These are phyloP conservation scores for Stylophora pistillata DNA, from an alignment of 64 coral and sea anemone genomes.

Conservation along the genomic window DNA sequence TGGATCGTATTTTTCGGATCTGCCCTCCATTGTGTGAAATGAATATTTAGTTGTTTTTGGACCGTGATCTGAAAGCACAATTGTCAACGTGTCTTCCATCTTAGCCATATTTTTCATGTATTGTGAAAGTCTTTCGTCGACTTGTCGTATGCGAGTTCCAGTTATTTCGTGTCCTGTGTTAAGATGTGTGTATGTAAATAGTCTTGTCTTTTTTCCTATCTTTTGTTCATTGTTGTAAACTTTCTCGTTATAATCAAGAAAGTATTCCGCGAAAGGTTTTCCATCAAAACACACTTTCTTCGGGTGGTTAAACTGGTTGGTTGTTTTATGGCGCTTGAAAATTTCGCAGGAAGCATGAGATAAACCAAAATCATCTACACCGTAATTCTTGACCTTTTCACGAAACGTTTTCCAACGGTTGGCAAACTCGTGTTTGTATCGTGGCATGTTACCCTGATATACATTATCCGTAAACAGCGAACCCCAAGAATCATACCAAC, in stretches of 20 bases:
- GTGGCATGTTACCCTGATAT: conserved; percentile 47
- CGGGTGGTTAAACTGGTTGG: conserved; percentile 78
- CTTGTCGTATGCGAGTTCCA: conserved; percentile 73
- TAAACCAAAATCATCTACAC: conserved; percentile 82
- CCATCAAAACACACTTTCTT: conserved; percentile 71
- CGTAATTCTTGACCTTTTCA: conserved; percentile 17
- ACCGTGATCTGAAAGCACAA: conserved; percentile 85
- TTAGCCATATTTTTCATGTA: conserved; percentile 62
- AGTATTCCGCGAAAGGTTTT: conserved; percentile 67
- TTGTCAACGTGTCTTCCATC: conserved; percentile 76
- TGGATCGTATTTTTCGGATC: conserved; percentile 86
- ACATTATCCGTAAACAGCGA: conserved; percentile 47
- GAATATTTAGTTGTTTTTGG: conserved; percentile 82
- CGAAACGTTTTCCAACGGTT: conserved; percentile 61
- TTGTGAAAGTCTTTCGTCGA: conserved; percentile 65
- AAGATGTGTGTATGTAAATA: conserved; percentile 85
- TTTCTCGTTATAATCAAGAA: conserved; percentile 62
- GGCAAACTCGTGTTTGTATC: conserved; percentile 48
- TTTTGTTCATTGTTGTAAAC: conserved; percentile 35
- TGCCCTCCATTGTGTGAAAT: conserved; percentile 66
- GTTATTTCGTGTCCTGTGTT: conserved; percentile 76
- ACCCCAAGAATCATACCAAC: conserved; percentile 79
- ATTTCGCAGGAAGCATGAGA: conserved; percentile 74
- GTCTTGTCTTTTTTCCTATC: conserved; percentile 17
- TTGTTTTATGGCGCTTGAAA: conserved; percentile 65